These are phyloP conservation scores for Amitus sp. DNA, from an alignment of 2,888 invertebrate genomes.

Conservation along the genomic window DNA sequence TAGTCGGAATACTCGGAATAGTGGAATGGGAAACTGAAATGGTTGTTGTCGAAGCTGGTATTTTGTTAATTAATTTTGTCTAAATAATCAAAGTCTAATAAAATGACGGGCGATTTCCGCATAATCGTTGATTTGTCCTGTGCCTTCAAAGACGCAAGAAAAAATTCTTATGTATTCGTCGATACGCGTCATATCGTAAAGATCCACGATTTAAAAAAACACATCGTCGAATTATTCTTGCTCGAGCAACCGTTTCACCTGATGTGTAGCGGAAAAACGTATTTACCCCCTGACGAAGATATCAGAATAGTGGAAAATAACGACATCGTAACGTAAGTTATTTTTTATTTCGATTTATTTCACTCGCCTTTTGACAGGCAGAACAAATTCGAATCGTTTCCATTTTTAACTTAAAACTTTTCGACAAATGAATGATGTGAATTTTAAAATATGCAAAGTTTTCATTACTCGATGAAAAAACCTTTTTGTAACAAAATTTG, in stretches of 20 bases:
- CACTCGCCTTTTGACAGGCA: not conserved
- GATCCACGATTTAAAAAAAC: conserved; percentile 54
- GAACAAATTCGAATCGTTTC: conserved; percentile 2
- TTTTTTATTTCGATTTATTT: not conserved
- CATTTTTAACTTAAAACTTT: too few relatives aligned
- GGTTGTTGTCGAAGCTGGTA: too few relatives aligned
- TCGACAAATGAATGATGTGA: too few relatives aligned
- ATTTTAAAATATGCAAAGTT: conserved; percentile 4
- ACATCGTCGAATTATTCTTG: conserved; percentile 54
- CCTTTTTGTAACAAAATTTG: too few relatives aligned
- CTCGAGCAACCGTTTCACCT: conserved; percentile 60
- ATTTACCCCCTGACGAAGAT: conserved; percentile 59
- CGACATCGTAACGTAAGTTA: conserved; percentile 47
- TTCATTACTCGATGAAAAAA: too few relatives aligned
- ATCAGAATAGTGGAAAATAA: conserved; percentile 50
- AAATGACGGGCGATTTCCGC: conserved; percentile 47
- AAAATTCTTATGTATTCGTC: conserved; percentile 52
- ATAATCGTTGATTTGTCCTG: conserved; percentile 54
- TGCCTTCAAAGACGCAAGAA: conserved; percentile 48
- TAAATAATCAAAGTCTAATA: too few relatives aligned
- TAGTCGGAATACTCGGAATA: too few relatives aligned
- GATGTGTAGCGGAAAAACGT: conserved; percentile 49
- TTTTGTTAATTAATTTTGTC: too few relatives aligned
- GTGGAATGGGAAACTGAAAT: too few relatives aligned
- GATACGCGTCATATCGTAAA: conserved; percentile 49